Base-by-base conservation (phyloP, 2,888 invertebrate genomes). In the Dolomedes plantarius region DNA sequence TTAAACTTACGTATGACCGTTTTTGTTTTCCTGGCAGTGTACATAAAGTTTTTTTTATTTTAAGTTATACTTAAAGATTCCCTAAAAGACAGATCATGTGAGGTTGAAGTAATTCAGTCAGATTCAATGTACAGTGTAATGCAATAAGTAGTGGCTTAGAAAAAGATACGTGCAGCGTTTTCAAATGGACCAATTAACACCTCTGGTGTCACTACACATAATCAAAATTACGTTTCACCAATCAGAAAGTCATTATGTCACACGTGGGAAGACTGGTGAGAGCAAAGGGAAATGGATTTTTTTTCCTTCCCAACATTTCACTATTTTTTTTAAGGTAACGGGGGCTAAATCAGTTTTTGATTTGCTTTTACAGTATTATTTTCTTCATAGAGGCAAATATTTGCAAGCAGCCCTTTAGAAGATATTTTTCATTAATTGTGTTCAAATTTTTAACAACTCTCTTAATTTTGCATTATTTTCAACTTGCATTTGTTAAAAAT, bases 171-270 rank as follows among this genome's bases (percentile, higher is more conserved):
- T 80, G 80, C 46, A 29, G 50, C 27, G 80, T 23, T 73, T 73
- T 27, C 7, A 56, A 78, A 56, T 23, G 56, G 69, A 64, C 62
- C 56, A 78, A 72, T 79, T 79, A 79, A 79, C 79, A 72, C 79
- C 64, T 64, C 7, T 27, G 32, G 29, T 79, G 72, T 73, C 79
- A 78, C 62, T 69, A 56, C 46, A 78, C 56, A 78, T 79, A 79
- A 79, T 79, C 72, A 50, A 69, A 79, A 79, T 80, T 80, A 80
- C 73, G 36, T 80, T 80, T 73, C 23, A 73, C 27, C 73, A 73
- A 80, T 80, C 80, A 72, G 79, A 79, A 79, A 79, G 65, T 73
- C 79, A 72, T 79, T 79, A 79, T 62, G 19, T 29, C 32, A 50
- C 19, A 79, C 79, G 79, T 79, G 79, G 11, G 13, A 9, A n/a